Conservation (phyloP, 2,797 vertebrate species). For the Cuculus canorus region DNA sequence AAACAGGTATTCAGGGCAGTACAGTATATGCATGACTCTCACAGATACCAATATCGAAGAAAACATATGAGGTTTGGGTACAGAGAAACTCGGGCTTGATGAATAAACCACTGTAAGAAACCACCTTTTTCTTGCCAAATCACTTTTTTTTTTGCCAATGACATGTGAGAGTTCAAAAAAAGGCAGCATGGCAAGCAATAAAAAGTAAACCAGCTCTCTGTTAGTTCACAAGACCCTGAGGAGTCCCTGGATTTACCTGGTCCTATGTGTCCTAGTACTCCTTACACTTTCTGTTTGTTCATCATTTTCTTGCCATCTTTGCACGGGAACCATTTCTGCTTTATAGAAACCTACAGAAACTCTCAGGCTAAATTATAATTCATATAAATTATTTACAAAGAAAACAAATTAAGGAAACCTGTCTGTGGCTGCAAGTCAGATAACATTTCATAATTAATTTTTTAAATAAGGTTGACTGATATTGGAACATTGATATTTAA, state of each 20-base stretch:
- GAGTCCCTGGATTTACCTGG: background rate
- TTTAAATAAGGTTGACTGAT: background rate
- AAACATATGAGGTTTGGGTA: background rate
- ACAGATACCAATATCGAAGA: fast-evolving
- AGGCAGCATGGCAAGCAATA: background rate
- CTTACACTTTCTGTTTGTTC: background rate
- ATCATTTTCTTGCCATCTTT: background rate
- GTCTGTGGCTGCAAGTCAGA: background rate
- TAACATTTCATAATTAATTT: background rate
- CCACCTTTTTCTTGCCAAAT: background rate
- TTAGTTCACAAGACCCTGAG: background rate
- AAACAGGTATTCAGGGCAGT: background rate
- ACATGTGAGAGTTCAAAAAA: background rate
- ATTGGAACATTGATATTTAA: background rate
- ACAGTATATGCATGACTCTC: background rate
- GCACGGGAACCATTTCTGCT: background rate
- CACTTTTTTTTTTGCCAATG: background rate
- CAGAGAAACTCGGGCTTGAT: background rate
- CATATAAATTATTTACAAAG: background rate
- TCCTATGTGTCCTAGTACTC: background rate
- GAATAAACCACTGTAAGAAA: background rate
- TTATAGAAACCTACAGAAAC: background rate
- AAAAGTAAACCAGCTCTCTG: background rate
- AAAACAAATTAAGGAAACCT: background rate
- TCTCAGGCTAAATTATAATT: background rate